Evolutionary conservation across 2,888 invertebrate species (phyloP), one percentile per base, ranked within the genome.

Genomic region (Pogonocherus hispidulus): DNA sequence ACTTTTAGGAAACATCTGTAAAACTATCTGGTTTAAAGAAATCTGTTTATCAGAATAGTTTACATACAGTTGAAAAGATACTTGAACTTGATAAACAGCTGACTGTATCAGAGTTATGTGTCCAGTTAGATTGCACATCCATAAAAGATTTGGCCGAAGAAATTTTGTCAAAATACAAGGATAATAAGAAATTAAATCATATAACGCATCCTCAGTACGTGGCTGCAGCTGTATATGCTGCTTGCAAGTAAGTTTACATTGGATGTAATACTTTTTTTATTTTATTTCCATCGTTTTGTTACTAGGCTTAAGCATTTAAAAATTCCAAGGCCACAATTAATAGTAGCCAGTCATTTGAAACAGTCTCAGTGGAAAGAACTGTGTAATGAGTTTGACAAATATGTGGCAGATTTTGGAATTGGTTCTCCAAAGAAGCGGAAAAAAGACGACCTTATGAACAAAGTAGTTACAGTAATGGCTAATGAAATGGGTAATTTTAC

Each of bases 151-250:
- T 88, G 6, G 90, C 91, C 1, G 87, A 88, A 41, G 86, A 86
- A 35, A 87, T 91, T 37, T 81, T 91, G 0, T 79, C 86, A 0
- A 84, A 87, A 47, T 91, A 90, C 74, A 86, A 86, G 74, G 85
- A 81, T 35, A 80, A 87, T 63, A 87, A 87, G 72, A 82, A 86
- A 77, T 88, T 88, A 84, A 86, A 86, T 70, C 79, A 91, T 78
- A 78, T 89, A 18, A 86, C 84, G 54, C 88, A 91, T 76, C 91
- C 91, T 0, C 91, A 91, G 74, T 91, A 91, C 84, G 86, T 88
- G 1, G 88, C 90, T 52, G 90, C 90, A 87, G 89, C 91, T 1
- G 89, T 91, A 0, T 89, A 87, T 78, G 89, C 90, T 72, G 90
- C 91, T 20, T 90, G 91, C 83, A 90, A 89, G 88, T 89, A 82